Evolutionary conservation across 2,113 vertebrate species (phyloP).

Genomic region (Pterophyllum scalare): DNA sequence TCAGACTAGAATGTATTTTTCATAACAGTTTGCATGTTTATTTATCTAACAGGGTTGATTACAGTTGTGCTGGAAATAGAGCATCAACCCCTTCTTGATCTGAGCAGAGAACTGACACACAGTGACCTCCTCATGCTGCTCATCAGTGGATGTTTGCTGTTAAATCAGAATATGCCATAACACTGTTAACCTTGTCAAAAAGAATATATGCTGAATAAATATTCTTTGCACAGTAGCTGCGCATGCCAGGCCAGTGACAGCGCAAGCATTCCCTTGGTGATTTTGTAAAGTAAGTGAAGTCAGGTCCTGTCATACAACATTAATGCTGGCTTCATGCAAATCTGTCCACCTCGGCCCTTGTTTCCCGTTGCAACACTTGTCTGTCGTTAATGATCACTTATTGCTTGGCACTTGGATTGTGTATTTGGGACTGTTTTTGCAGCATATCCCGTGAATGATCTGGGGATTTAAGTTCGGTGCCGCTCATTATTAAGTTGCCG

Average conservation of each 20-base stretch:
- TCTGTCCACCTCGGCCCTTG: slow-evolving; percentile 6
- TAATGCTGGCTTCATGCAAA: slow-evolving; percentile 10
- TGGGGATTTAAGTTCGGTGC: slow-evolving; percentile 21
- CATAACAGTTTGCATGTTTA: neutral
- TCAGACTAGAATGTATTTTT: neutral
- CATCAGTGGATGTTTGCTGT: neutral
- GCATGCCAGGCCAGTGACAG: slow-evolving; percentile 19
- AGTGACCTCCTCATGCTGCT: neutral
- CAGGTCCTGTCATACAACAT: slow-evolving; percentile 32
- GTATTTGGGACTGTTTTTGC: slow-evolving; percentile 6
- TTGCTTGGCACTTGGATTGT: neutral
- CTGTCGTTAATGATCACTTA: slow-evolving; percentile 25
- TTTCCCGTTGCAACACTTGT: slow-evolving; percentile 32
- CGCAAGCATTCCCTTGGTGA: slow-evolving; percentile 11
- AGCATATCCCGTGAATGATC: neutral
- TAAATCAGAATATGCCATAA: slow-evolving; percentile 20
- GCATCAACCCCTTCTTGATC: neutral
- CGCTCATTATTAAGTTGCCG: slow-evolving; percentile 45
- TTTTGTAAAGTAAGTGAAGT: neutral
- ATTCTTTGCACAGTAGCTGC: fast-evolving
- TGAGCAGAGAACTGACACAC: neutral
- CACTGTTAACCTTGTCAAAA: slow-evolving; percentile 19
- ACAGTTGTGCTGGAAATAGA: slow-evolving; percentile 7
- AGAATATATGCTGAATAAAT: neutral
- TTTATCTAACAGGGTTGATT: neutral